Evolutionary conservation across 1,140 invertebrate species (phyloP), one percentile per base, ranked within the genome.

Genomic region (Panagrolaimus sp.): DNA sequence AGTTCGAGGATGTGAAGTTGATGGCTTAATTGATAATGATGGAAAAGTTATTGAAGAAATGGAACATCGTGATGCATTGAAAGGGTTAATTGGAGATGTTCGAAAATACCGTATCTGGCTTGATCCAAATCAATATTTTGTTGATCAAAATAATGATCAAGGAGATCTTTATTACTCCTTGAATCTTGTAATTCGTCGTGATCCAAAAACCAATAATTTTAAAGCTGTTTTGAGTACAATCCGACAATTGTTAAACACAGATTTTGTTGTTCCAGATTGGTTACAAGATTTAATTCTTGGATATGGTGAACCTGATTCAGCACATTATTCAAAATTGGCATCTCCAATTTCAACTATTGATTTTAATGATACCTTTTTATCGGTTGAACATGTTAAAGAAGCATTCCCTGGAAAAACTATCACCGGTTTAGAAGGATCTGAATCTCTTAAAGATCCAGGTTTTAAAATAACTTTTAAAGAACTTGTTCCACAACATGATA

Each of bases 151-250:
- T n/a, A 77, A 73, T 43, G 63, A 44, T 3, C 15, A 91, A 87
- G 46, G 43, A 9, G 91, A 93, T 85, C 90, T 96, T 9, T 97
- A 98, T 84, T 91, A 94, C 83, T 90, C 90, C n/a, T 98, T 99
- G 83, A 99, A 98, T 83, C 90, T 99, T 38, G 88, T 99, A 62
- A 91, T 99, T 88, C 87, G 96, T 63, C 87, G 96, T 32, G 97
- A 97, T 84, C 95, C 96, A 0, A 98, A 99, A 83, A 94, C 98
- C 84, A 99, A 99, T 83, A 99, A 99, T 85, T 99, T 99, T 83
- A 88, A 99, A 86, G 96, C 96, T 0, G 96, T 99, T 9, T 84
- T 99, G 71, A 94, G 98, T 85, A 99, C 96, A 0, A 98, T 99
- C 73, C 86, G 96, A 5, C 93, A 97, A 84, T 87, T 99, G 62